phyloP scores from a whole-genome alignment of 2,797 vertebrate genomes.

The Apogon hyalosoma region DNA sequence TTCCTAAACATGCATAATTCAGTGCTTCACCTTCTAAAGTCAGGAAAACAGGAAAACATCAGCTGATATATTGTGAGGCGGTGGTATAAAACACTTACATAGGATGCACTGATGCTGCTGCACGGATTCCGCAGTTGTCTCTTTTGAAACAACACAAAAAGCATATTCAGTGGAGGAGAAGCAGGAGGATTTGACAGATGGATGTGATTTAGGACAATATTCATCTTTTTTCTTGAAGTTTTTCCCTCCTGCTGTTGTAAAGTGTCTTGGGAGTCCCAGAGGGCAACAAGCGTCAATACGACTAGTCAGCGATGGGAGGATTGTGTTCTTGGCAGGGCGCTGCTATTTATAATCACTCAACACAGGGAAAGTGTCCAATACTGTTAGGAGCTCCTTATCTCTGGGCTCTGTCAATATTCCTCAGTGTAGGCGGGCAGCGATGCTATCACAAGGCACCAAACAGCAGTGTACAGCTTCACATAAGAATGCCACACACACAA shows the following conservation, averaged over 20 bases:
- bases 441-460: conserved; percentile 59
- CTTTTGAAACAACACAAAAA: conserved; percentile 51
- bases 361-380: conserved; percentile 79
- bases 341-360: conserved; percentile 82
- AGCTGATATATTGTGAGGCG: conserved; percentile 19
- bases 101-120: conserved; percentile 23
- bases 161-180: conserved; percentile 42
- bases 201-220: conserved; percentile 71
- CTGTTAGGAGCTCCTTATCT: conserved; percentile 80
- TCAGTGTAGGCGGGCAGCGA: conserved; percentile 56
- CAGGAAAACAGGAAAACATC: conserved; percentile 31
- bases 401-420: conserved; percentile 77
- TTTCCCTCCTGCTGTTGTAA: conserved; percentile 56
- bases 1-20: conserved; percentile 60
- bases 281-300: conserved; percentile 71
- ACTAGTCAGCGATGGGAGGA: conserved; percentile 75
- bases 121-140: conserved; percentile 36
- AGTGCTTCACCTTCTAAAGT: conserved; percentile 41
- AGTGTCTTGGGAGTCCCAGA: conserved; percentile 68
- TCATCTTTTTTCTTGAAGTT: conserved; percentile 63
- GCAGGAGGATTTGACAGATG: conserved; percentile 70
- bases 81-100: conserved; percentile 30
- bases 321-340: conserved; percentile 73
- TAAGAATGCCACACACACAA: conserved; percentile 19
- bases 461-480: conserved; percentile 41